Percentiles rank a stretch among this genome's conserved stretches.
Conservation (phyloP, 2,888 invertebrate species). For the Drosophila pseudotalamancana region DNA sequence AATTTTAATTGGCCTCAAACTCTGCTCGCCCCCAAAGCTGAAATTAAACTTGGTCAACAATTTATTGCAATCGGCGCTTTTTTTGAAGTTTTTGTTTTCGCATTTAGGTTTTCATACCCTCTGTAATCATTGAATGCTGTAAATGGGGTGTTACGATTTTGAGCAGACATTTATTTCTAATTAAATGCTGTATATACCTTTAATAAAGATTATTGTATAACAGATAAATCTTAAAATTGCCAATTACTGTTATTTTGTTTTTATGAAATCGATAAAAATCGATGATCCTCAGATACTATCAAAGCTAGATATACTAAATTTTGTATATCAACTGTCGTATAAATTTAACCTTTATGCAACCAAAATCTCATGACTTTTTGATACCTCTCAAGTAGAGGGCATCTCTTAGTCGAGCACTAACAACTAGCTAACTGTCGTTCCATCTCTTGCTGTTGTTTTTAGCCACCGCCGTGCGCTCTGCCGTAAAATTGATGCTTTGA, state of each 20-base stretch:
- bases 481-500: conserved; percentile 66
- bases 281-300: no score
- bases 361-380: no score
- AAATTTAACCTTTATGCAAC: no score
- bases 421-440: not conserved
- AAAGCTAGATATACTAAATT: no score
- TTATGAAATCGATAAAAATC: no score
- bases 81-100: conserved; percentile 40
- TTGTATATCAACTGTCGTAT: no score
- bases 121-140: not conserved
- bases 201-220: no score
- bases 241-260: no score
- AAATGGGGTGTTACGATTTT: not conserved
- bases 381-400: no score
- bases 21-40: not conserved
- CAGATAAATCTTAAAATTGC: no score
- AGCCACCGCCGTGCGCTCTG: conserved; percentile 42
- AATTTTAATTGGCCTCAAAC: conserved; percentile 68
- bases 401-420: not conserved
- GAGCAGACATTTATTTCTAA: not conserved
- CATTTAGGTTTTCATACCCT: conserved; percentile 6
- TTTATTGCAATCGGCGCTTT: conserved; percentile 49
- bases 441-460: conserved; percentile 30
- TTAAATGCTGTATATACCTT: no score
- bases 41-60: conserved; percentile 36